Evolutionary conservation across 2,888 invertebrate species (phyloP).

Genomic region (Notodonta ziczac): DNA sequence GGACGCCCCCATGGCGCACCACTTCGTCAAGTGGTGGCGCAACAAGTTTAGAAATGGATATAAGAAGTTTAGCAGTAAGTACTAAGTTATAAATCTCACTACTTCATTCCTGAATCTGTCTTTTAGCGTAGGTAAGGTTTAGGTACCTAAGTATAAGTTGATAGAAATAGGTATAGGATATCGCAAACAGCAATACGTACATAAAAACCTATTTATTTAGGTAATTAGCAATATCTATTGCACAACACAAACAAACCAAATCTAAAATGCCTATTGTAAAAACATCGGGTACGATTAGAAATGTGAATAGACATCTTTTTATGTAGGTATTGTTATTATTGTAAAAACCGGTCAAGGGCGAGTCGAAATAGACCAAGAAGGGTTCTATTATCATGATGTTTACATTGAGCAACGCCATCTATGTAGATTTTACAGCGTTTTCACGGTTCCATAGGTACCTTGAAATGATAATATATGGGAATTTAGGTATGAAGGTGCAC

Average conservation of each 20-base stretch:
- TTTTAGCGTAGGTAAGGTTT: too few relatives aligned
- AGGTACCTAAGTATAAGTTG: too few relatives aligned
- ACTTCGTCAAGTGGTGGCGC: slow-evolving; percentile 91
- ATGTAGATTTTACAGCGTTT: slow-evolving; percentile 3
- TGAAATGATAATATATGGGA: too few relatives aligned
- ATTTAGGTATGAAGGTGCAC: too few relatives aligned
- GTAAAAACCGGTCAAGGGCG: slow-evolving; percentile 40
- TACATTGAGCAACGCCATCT: slow-evolving; percentile 33
- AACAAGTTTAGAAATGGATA: slow-evolving; percentile 90
- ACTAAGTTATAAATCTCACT: slow-evolving; percentile 13
- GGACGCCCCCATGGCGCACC: slow-evolving; percentile 88
- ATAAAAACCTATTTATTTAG: too few relatives aligned
- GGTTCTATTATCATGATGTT: slow-evolving; percentile 30
- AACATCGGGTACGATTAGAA: too few relatives aligned
- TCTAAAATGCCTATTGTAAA: not conserved
- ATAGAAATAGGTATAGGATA: too few relatives aligned
- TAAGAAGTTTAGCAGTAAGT: slow-evolving; percentile 89
- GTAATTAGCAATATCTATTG: too few relatives aligned
- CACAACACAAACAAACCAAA: too few relatives aligned
- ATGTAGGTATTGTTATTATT: slow-evolving; percentile 11
- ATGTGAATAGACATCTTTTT: too few relatives aligned
- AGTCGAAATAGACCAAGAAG: slow-evolving; percentile 35
- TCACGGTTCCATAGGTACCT: not conserved
- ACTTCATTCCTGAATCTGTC: too few relatives aligned
- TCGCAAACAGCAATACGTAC: too few relatives aligned